Conservation (phyloP, 2,888 invertebrate species). For the Dugesia japonica region DNA sequence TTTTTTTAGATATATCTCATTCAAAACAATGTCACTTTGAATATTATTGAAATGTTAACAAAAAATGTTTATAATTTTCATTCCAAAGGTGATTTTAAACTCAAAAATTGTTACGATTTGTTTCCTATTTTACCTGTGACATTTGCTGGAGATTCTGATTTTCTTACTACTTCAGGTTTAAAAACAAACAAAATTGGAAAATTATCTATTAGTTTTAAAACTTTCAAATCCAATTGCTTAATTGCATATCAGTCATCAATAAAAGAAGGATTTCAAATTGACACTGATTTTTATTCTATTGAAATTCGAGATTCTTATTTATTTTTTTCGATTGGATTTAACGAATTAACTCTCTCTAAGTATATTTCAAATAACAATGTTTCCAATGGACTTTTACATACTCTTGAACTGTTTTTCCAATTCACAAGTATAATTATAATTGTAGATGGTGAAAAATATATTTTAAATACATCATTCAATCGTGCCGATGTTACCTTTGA, state of each 20-base stretch:
- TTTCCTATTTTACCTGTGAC: not conserved
- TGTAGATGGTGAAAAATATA: not conserved
- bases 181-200: not conserved
- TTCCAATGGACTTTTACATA: not conserved
- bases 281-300: not conserved
- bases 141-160: not conserved
- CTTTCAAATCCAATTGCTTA: not conserved
- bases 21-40: not conserved
- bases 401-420: not conserved
- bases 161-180: not conserved
- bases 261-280: too few relatives aligned
- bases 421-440: not conserved
- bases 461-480: not conserved
- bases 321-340: not conserved
- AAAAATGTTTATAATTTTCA: not conserved
- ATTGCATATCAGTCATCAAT: not conserved
- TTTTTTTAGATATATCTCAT: not conserved
- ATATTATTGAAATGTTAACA: not conserved
- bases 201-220: not conserved
- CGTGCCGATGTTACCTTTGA: not conserved
- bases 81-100: not conserved
- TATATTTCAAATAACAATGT: not conserved
- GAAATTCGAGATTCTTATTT: not conserved
- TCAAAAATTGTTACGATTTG: not conserved
- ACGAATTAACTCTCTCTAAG: not conserved